Base-by-base conservation (phyloP, 2,113 vertebrate species). In the Sorex fumeus region DNA sequence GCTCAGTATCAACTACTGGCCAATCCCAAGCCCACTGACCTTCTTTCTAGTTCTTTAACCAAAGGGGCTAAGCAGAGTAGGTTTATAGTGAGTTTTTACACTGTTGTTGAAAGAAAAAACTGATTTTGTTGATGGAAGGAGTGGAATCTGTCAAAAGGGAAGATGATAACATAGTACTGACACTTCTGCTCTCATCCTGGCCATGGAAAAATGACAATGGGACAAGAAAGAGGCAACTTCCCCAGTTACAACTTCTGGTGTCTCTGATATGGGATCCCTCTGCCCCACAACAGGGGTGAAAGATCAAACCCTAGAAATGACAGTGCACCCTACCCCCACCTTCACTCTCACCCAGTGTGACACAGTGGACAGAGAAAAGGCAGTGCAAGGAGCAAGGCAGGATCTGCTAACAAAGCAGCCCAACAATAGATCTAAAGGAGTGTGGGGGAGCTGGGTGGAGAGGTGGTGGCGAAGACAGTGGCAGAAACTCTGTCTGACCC, bases 401-500 rank as follows among this genome's bases (percentile, higher is more conserved):
- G 45, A 18, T 60, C 70, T 79, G 32, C n/a, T 53, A 87, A 71
- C 28, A 87, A 87, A n/a, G 43, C n/a, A n/a, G 25, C 43, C 76
- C 76, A 53, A 79, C 3, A 50, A 23, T 4, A 69, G 71, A 67
- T 53, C 74, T 45, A 62, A 77, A 66, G 28, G 70, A 45, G 23
- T 12, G 80, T 79, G 50, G 72, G 25, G 21, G 81, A 27, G 32
- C 40, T 13, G 19, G 40, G 36, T 27, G 25, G n/a, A 34, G 18
- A 18, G 40, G 36, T n/a, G 34, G 30, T 57, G 36, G 27, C 36
- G 34, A 36, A 93, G 36, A 6, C 34, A 32, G 27, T 23, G 50
- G 25, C 10, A 36, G 82, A 94, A 78, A 90, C n/a, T 74, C 25
- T 84, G 75, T 71, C 57, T 76, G 50, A 11, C 78, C 67, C 25